Evolutionary conservation across 2,113 vertebrate species (phyloP).

Genomic region (Jaculus jaculus): DNA sequence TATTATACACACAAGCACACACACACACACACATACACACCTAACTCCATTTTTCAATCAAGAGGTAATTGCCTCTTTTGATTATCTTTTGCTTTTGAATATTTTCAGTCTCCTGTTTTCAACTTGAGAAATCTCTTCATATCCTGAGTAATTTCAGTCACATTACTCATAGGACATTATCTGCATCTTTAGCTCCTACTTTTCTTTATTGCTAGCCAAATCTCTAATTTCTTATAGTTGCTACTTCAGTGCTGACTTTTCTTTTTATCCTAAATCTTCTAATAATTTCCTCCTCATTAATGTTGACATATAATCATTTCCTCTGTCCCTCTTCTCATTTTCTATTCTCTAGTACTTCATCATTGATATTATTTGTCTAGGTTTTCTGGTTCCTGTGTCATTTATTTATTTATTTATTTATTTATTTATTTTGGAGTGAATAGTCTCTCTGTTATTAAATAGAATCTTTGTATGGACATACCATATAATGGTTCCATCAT

Average conservation of each 20-base stretch:
- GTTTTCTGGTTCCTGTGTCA: neutral
- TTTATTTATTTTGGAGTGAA: no score
- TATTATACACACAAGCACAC: neutral
- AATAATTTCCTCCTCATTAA: constrained; percentile 38
- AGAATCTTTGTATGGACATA: no score
- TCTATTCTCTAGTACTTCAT: neutral
- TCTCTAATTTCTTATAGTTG: constrained; percentile 13
- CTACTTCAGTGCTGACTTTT: constrained; percentile 23
- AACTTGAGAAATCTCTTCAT: constrained; percentile 17
- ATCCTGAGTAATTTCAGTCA: constrained; percentile 36
- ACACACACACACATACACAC: neutral
- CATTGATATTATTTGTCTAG: constrained; percentile 31
- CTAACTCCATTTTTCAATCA: neutral
- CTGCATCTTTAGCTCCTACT: constrained; percentile 15
- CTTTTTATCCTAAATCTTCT: constrained; percentile 13
- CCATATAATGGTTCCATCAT: no score
- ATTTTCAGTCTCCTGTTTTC: constrained; percentile 25
- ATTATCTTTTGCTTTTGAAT: constrained; percentile 46
- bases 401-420: no score
- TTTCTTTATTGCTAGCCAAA: constrained; percentile 7
- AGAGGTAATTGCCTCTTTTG: constrained; percentile 1
- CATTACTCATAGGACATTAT: neutral
- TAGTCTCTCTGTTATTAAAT: no score
- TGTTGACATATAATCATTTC: neutral
- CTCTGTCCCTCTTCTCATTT: neutral